Conservation (phyloP, 2,888 invertebrate species). For the Temnothorax unifasciatus region DNA sequence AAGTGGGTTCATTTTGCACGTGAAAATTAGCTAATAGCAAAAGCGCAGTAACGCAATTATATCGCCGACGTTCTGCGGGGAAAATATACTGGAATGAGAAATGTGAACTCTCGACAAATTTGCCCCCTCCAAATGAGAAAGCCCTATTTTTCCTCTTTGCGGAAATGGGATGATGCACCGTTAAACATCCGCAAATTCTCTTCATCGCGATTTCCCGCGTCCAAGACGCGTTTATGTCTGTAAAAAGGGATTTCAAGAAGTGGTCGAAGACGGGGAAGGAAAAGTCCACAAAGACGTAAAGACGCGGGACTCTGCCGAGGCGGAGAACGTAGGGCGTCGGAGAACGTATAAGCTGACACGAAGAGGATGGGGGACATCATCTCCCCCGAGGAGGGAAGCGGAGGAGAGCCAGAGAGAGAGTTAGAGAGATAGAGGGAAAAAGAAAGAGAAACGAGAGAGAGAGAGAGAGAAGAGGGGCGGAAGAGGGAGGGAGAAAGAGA, state of each 20-base stretch:
- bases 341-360: conserved; percentile 64
- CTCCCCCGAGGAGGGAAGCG: conserved; percentile 66
- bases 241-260: conserved; percentile 29
- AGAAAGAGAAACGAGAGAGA: background rate
- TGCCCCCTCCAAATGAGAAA: background rate
- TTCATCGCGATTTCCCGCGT: conserved; percentile 3
- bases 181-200: conserved; percentile 25
- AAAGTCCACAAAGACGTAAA: conserved; percentile 34
- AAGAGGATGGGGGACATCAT: conserved; percentile 71
- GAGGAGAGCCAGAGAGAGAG: conserved; percentile 59
- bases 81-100: background rate
- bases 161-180: background rate
- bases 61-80: background rate
- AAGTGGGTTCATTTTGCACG: conserved; percentile 5
- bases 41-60: background rate
- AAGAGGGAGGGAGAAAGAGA: conserved; percentile 63
- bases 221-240: background rate
- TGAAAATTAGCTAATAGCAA: conserved; percentile 1
- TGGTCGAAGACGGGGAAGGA: conserved; percentile 14
- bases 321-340: conserved; percentile 10
- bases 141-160: background rate
- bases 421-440: background rate
- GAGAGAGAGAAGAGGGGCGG: background rate
- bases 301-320: conserved; percentile 21
- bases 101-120: conserved; percentile 6